These are phyloP conservation scores for Halcyon senegalensis DNA, from an alignment of 2,113 vertebrate species.

Conservation along the genomic window DNA sequence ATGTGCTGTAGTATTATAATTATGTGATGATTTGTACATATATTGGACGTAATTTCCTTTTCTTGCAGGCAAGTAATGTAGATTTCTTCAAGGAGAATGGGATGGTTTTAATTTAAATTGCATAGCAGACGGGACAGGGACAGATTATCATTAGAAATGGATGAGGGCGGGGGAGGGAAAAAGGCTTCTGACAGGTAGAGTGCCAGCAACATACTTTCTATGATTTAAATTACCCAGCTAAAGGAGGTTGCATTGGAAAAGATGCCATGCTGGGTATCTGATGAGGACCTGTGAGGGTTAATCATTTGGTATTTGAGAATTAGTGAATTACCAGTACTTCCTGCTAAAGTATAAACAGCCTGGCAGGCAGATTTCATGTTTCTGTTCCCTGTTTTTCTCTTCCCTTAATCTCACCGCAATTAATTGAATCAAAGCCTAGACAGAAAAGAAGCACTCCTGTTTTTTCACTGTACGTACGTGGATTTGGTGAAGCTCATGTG, in stretches of 20 bases:
- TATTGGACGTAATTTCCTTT: not conserved
- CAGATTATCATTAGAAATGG: not conserved
- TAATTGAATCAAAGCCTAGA: not conserved
- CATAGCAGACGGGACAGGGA: not conserved
- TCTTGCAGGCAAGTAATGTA: not conserved
- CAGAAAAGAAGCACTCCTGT: not conserved
- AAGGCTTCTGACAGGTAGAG: not conserved
- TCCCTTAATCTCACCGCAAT: not conserved
- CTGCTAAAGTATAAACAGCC: not conserved
- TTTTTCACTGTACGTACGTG: not conserved
- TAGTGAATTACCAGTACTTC: not conserved
- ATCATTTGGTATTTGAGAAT: not conserved
- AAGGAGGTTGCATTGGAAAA: not conserved
- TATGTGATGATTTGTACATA: not conserved
- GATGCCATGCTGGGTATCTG: not conserved
- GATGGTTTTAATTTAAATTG: not conserved
- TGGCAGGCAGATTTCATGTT: slow-evolving; percentile 13
- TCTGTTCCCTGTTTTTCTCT: not conserved
- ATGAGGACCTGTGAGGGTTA: not conserved
- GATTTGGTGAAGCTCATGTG: not conserved
- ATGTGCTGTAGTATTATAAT: not conserved
- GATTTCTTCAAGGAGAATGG: not conserved
- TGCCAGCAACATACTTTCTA: not conserved
- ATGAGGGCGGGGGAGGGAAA: too few relatives aligned
- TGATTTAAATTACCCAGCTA: not conserved